Evolutionary conservation across 2,113 vertebrate genomes (phyloP).

Genomic region (Marmota flaviventris): DNA sequence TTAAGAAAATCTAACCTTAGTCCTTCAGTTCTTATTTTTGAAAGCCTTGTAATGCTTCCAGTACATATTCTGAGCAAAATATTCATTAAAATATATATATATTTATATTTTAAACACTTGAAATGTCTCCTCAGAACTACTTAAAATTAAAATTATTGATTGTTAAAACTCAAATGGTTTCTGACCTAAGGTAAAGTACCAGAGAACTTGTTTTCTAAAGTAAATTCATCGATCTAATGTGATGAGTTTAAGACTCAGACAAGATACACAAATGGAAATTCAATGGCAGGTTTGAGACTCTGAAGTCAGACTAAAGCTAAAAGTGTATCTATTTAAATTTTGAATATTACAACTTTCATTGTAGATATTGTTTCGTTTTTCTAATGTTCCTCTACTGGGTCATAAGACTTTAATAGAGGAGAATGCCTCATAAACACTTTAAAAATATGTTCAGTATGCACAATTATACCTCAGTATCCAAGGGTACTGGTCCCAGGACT

Average conservation of each 20-base stretch:
- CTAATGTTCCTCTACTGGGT: background rate
- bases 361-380: background rate
- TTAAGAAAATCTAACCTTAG: background rate
- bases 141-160: constrained; percentile 25
- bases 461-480: background rate
- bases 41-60: background rate
- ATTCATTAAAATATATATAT: background rate
- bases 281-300: background rate
- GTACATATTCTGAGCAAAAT: background rate
- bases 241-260: background rate
- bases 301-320: background rate
- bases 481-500: background rate
- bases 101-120: constrained; percentile 25
- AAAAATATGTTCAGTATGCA: background rate
- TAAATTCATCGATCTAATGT: too few species aligned
- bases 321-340: background rate
- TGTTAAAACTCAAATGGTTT: constrained; percentile 39
- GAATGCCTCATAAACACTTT: background rate
- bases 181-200: background rate
- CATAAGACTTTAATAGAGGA: background rate
- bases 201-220: background rate
- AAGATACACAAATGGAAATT: background rate
- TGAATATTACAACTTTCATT: background rate
- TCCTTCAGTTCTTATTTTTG: constrained; percentile 17
- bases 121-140: background rate